Base-by-base conservation (phyloP, 2,113 vertebrate species). In the Pteruthius melanotis region DNA sequence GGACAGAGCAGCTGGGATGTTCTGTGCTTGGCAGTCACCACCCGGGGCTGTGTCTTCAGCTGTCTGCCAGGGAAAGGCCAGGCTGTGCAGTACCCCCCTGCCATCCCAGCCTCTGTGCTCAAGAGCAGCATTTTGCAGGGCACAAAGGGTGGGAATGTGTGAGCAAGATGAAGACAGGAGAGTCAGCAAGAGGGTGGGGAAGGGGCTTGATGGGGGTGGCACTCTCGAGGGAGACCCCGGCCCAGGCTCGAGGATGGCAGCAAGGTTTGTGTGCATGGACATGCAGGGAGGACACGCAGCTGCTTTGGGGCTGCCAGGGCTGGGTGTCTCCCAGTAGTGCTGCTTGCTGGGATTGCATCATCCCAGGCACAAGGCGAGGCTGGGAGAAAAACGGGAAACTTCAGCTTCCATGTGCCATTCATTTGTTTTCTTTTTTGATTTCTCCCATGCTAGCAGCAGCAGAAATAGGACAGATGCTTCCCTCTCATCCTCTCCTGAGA, bases 401-500 rank as follows among this genome's bases (percentile, higher is more conserved):
- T 82, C 26, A 91, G 30, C 39, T 83, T 85, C 59, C 33, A 3
- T 24, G 16, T 66, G 77, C 44, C 70, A 15, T 15, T 31, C 4
- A 0, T 65, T 92, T 47, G 37, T 42, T 92, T 87, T 74, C 37
- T 69, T 33, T 59, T 82, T 52, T 74, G 21, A 33, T 75, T 72
- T 93, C 42, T 59, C n/a, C 45, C 39, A 6, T 75, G 63, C 64
- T 42, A 61, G 57, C 44, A 68, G 83, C 83, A 64, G 63, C 76
- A 94, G 86, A 91, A 96, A 76, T 45, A 80, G 59, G 90, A 44
- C 83, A 91, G 89, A 69, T 59, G 88, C 42, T 93, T 49, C 72
- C 26, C 40, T 75, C 86, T 56, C 65, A 49, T 79, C 84, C 42
- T 53, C 37, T 79, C 71, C 63, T 66, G 75, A 94, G 81, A 50